Conservation (phyloP, 2,888 invertebrate species). For the Hemaris fuciformis region DNA sequence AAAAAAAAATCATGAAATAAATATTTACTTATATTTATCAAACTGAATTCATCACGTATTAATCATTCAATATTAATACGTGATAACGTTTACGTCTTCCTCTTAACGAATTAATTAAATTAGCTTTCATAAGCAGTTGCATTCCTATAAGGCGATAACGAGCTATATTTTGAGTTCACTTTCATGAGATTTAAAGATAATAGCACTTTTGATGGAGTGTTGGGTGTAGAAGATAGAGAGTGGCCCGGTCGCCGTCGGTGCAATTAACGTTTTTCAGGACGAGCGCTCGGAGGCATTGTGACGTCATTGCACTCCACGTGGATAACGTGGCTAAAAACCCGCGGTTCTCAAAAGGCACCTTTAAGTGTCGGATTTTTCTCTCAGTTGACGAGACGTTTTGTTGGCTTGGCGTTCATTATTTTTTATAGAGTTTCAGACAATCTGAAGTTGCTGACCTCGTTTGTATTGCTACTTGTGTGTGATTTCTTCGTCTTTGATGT, state of each 20-base stretch:
- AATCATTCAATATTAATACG: too few species aligned
- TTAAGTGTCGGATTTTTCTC: conserved; percentile 47
- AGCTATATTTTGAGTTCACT: neutral
- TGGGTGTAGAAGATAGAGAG: conserved; percentile 49
- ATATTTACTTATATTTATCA: too few species aligned
- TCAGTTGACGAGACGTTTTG: conserved; percentile 31
- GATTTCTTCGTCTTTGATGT: conserved; percentile 2
- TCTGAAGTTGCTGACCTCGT: conserved; percentile 7
- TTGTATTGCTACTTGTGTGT: conserved; percentile 2
- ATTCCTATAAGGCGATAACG: neutral
- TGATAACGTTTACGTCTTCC: too few species aligned
- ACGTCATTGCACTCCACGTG: conserved; percentile 52
- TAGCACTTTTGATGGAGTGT: conserved; percentile 35
- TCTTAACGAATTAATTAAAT: neutral
- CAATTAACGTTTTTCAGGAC: conserved; percentile 74
- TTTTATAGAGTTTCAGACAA: conserved; percentile 12
- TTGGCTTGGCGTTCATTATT: conserved; percentile 20
- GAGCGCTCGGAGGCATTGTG: conserved; percentile 60
- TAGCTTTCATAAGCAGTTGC: conserved; percentile 11
- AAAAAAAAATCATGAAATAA: too few species aligned
- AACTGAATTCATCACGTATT: too few species aligned
- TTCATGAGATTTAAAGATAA: neutral
- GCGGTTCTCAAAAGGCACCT: conserved; percentile 55
- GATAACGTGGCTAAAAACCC: conserved; percentile 56
- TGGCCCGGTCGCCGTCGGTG: conserved; percentile 54